Conservation (phyloP, 2,888 invertebrate genomes). For the Adelognathus sp. region DNA sequence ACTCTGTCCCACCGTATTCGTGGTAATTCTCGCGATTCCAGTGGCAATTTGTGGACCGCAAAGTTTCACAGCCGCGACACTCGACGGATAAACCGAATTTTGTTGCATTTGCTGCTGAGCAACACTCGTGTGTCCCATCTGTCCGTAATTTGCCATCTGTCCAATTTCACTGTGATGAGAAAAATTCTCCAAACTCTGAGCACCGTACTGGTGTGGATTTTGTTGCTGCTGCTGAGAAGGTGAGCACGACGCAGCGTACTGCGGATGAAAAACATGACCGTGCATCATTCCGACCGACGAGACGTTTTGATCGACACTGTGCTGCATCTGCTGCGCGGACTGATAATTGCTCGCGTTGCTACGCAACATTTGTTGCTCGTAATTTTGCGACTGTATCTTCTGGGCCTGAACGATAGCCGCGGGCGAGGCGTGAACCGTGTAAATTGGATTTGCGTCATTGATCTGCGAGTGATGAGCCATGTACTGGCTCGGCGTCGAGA, state of each 20-base stretch:
- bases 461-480: slow-evolving; percentile 55
- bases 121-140: slow-evolving; percentile 34
- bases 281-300: slow-evolving; percentile 59
- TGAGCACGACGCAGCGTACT: slow-evolving; percentile 57
- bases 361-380: slow-evolving; percentile 67
- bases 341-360: slow-evolving; percentile 40
- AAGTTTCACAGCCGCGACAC: slow-evolving; percentile 34
- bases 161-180: slow-evolving; percentile 31
- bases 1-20: slow-evolving; percentile 63
- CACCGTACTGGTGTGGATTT: slow-evolving; percentile 28
- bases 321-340: slow-evolving; percentile 62
- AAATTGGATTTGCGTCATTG: slow-evolving; percentile 67
- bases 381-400: slow-evolving; percentile 66
- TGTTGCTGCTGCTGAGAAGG: slow-evolving; percentile 37
- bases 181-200: slow-evolving; percentile 18
- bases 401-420: slow-evolving; percentile 73
- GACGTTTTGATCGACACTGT: slow-evolving; percentile 41
- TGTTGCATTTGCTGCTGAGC: slow-evolving; percentile 48
- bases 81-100: slow-evolving; percentile 30
- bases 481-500: slow-evolving; percentile 63
- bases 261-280: slow-evolving; percentile 66
- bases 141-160: slow-evolving; percentile 49
- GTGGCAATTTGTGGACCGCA: slow-evolving; percentile 68
- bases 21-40: slow-evolving; percentile 70
- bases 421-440: slow-evolving; percentile 75